Percentiles rank a stretch among this genome's conserved stretches.
These are phyloP conservation scores for Andrena haemorrhoa DNA, from an alignment of 2,888 invertebrate species.

Conservation along the genomic window DNA sequence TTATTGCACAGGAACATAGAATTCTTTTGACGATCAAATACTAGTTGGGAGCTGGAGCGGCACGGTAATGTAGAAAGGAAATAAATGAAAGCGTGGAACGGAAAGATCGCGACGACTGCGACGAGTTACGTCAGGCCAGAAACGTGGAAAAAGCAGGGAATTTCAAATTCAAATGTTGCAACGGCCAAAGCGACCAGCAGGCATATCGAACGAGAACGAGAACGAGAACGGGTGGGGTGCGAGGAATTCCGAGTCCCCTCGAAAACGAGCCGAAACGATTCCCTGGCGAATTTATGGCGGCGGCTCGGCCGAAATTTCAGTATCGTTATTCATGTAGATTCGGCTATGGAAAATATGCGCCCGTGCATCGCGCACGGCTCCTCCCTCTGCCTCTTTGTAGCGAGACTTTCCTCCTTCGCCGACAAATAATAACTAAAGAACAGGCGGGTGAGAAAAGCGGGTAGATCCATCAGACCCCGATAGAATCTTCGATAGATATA, in stretches of 20 bases:
- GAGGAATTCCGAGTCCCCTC: constrained; percentile 37
- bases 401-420: neutral
- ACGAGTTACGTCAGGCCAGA: constrained; percentile 7
- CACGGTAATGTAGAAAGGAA: neutral
- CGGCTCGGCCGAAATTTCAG: constrained; percentile 55
- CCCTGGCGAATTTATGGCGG: constrained; percentile 47
- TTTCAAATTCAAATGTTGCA: constrained; percentile 53
- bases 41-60: no score
- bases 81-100: neutral
- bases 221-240: constrained; percentile 12
- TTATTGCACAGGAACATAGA: neutral
- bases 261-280: constrained; percentile 50
- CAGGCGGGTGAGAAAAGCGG: constrained; percentile 11
- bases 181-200: constrained; percentile 15
- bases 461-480: no score
- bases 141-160: constrained; percentile 21
- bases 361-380: neutral
- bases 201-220: constrained; percentile 41
- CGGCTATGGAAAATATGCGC: constrained; percentile 46
- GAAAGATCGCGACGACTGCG: constrained; percentile 5
- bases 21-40: neutral
- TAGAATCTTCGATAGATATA: neutral
- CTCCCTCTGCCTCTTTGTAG: neutral
- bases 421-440: constrained; percentile 33
- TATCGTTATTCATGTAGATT: constrained; percentile 59